Conservation (phyloP, 2,888 invertebrate species). For the Amblyjoppa proteus region DNA sequence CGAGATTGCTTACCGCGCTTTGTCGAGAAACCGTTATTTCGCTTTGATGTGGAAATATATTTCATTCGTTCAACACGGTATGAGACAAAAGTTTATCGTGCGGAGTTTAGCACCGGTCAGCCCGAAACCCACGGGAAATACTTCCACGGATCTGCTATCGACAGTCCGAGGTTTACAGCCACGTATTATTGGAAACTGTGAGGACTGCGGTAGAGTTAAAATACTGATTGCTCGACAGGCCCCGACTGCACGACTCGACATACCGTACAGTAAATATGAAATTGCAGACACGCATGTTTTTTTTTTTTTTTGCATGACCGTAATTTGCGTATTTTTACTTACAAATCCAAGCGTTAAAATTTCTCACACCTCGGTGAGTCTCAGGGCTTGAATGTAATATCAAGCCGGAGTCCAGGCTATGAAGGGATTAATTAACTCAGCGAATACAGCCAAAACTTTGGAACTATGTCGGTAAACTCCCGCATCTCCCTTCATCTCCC, state of each 20-base stretch:
- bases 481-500: not conserved
- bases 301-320: not conserved
- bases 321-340: not conserved
- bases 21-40: not conserved
- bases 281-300: not conserved
- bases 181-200: not conserved
- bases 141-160: slow-evolving; percentile 7
- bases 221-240: not conserved
- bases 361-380: slow-evolving; percentile 13
- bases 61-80: not conserved
- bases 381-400: not conserved
- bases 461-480: slow-evolving; percentile 17
- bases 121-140: slow-evolving; percentile 1
- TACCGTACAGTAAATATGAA: not conserved
- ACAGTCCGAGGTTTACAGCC: not conserved
- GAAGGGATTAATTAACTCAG: slow-evolving; percentile 36
- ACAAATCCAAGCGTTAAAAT: not conserved
- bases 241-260: not conserved
- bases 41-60: not conserved
- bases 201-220: not conserved
- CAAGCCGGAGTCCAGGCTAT: not conserved
- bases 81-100: slow-evolving; percentile 3
- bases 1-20: not conserved
- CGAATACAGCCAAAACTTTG: slow-evolving; percentile 32
- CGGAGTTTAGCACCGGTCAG: not conserved